These are phyloP conservation scores for Chouioia cunea DNA, from an alignment of 2,888 invertebrate species.

Conservation along the genomic window DNA sequence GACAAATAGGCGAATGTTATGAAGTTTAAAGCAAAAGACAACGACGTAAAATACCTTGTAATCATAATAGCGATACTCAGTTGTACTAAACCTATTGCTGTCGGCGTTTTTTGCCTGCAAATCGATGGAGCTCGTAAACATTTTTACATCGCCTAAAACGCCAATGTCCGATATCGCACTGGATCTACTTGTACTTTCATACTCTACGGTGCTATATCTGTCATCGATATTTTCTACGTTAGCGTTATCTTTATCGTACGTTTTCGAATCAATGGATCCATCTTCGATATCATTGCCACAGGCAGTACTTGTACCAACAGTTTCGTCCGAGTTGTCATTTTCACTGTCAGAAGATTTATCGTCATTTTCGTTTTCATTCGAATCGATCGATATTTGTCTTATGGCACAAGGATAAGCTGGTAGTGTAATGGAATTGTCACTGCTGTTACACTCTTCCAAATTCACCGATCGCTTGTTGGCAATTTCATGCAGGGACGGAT, in stretches of 20 bases:
- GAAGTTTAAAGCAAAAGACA: too few relatives aligned
- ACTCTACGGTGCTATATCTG: neutral
- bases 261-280: neutral
- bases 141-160: too few relatives aligned
- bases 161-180: neutral
- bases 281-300: neutral
- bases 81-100: neutral
- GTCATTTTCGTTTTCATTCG: neutral
- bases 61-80: constrained; percentile 18
- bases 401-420: neutral
- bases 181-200: neutral
- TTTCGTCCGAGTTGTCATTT: neutral
- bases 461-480: constrained; percentile 21
- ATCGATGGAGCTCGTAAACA: constrained; percentile 2
- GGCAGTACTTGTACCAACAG: too few relatives aligned
- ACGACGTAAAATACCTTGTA: constrained; percentile 22
- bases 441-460: neutral
- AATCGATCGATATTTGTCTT: constrained; percentile 14
- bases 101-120: neutral
- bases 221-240: neutral
- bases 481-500: neutral
- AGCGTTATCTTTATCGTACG: neutral
- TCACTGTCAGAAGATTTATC: neutral
- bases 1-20: too few relatives aligned
- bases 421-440: neutral